phyloP scores from a whole-genome alignment of 2,113 vertebrate genomes.

The Ascaphus truei region DNA sequence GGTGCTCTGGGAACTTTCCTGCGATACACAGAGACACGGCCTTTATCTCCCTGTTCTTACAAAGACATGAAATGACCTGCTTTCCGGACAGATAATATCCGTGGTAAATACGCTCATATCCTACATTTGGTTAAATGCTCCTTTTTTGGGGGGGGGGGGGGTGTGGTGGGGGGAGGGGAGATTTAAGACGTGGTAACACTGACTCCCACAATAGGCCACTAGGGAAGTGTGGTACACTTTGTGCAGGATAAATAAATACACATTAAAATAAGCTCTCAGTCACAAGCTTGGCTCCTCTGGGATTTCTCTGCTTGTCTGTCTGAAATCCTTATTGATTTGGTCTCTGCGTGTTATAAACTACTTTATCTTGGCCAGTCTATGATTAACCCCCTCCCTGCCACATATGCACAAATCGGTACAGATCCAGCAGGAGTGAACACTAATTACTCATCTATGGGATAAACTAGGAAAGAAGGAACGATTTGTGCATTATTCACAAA shows the following conservation, averaged over 20 bases:
- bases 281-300: not conserved
- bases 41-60: not conserved
- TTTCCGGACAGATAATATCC: not conserved
- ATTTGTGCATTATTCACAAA: not conserved
- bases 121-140: not conserved
- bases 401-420: no score
- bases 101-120: not conserved
- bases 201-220: slow-evolving; percentile 19
- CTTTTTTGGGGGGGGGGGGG: not conserved
- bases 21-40: no score
- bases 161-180: not conserved
- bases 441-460: not conserved
- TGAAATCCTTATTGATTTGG: slow-evolving; percentile 31
- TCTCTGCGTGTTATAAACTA: slow-evolving; percentile 28
- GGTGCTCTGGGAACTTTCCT: no score
- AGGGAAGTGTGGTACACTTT: slow-evolving; percentile 17
- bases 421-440: not conserved
- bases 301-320: slow-evolving; percentile 10
- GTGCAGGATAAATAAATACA: slow-evolving; percentile 31
- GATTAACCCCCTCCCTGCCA: slow-evolving; percentile 1
- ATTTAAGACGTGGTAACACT: slow-evolving; percentile 15
- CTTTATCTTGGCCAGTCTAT: slow-evolving; percentile 29
- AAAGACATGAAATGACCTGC: not conserved
- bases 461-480: not conserved
- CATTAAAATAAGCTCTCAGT: slow-evolving; percentile 19